Base-by-base conservation (phyloP, 2,888 invertebrate genomes). In the Nephrotoma guestfalica region DNA sequence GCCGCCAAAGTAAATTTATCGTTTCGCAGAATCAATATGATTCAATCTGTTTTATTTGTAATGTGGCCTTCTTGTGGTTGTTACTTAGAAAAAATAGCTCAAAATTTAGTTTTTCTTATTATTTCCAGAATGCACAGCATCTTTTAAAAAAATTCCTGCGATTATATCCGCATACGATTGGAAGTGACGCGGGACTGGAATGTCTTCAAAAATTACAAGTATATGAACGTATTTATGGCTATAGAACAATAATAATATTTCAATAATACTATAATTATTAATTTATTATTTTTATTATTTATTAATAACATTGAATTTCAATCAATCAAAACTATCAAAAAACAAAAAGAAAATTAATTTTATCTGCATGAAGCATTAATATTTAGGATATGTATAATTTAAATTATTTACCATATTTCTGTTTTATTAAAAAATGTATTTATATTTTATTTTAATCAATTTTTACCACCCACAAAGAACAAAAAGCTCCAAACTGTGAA, bases 401-500 rank as follows among this genome's bases (percentile, higher is more conserved):
- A 84, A 84, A 41, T 84, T 41, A 41, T 84, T 84, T 84, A 41
- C 41, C 41, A 84, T 84, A 84, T 84, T 84, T 84, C 15, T 41
- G 41, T 41, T 84, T 84, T 41, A 83, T 83, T 40, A 18, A 18
- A 15, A 83, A 41, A 84, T 6, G n/a, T 41, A 13, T 15, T n/a
- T 40, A 9, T 83, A 40, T 41, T 9, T 71, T 71, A 71, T 71
- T 41, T 84, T 84, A 41, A 84, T 84, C 84, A 42, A 71, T 84
- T 84, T 84, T 84, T 84, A 84, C 84, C 84, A 84, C 84, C 84
- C 42, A 84, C 84, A 84, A 84, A 84, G 84, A 84, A 84, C 84
- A 41, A 84, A 84, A 84, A 84, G 84, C 41, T 84, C 84, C 84
- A 84, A 84, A 84, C 84, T 84, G 84, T 84, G 84, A 84, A 84